Conservation (phyloP, 2,113 vertebrate species). For the Corvus cornix region DNA sequence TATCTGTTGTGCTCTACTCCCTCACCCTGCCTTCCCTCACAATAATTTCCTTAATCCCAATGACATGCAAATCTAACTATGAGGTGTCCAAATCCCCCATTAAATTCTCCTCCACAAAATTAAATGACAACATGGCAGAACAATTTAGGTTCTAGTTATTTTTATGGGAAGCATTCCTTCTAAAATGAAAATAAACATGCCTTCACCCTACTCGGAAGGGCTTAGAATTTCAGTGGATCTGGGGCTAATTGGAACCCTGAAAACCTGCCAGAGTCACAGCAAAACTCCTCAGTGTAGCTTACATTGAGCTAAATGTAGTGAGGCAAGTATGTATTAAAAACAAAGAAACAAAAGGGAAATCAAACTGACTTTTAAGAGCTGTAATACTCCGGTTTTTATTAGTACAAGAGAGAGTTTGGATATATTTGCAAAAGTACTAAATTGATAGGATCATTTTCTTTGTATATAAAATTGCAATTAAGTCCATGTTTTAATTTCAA, state of each 20-base stretch:
- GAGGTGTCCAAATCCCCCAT: neutral
- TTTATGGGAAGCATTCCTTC: neutral
- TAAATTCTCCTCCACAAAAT: neutral
- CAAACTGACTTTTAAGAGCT: neutral
- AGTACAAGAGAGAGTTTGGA: neutral
- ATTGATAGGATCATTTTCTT: neutral
- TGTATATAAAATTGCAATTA: neutral
- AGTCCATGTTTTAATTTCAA: neutral
- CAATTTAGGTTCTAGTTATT: neutral
- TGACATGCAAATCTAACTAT: neutral
- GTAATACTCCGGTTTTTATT: neutral
- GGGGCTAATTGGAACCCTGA: neutral
- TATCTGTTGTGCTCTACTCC: neutral
- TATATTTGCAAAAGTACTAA: neutral
- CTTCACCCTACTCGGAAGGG: neutral
- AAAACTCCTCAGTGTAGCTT: neutral
- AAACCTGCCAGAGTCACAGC: neutral
- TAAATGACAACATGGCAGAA: neutral
- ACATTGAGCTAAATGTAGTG: neutral
- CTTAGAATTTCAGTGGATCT: neutral
- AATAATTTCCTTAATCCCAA: constrained; percentile 40
- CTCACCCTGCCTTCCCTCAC: neutral
- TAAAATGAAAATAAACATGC: constrained; percentile 11
- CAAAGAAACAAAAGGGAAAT: neutral
- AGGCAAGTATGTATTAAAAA: neutral